These are phyloP conservation scores for Sminthopsis crassicaudata DNA, from an alignment of 2,113 vertebrate species.

Conservation along the genomic window DNA sequence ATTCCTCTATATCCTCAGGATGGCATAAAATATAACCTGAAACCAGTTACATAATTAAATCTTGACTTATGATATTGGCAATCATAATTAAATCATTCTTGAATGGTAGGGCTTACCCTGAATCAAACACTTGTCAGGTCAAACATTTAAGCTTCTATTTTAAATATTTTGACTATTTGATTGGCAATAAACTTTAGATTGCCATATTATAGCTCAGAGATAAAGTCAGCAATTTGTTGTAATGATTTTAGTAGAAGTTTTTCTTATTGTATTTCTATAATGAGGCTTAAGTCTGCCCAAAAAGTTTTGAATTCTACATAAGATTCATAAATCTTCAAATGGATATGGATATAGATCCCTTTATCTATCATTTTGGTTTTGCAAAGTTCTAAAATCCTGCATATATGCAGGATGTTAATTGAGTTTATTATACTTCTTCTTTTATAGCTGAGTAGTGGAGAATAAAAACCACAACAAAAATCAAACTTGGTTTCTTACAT, in stretches of 20 bases:
- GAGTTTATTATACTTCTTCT: slow-evolving; percentile 37
- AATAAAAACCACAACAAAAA: not conserved
- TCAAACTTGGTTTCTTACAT: slow-evolving; percentile 29
- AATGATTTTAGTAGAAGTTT: not conserved
- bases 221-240: not conserved
- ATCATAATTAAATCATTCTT: not conserved
- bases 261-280: not conserved
- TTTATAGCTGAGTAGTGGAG: slow-evolving; percentile 46
- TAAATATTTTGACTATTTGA: not conserved
- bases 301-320: not conserved
- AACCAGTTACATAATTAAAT: not conserved
- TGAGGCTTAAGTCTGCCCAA: not conserved
- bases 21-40: slow-evolving; percentile 8
- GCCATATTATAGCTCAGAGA: not conserved
- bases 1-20: not conserved
- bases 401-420: slow-evolving; percentile 3
- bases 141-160: not conserved
- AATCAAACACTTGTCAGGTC: not conserved
- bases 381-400: slow-evolving; percentile 17
- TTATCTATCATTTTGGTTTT: not conserved
- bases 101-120: not conserved
- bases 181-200: not conserved
- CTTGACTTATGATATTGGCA: not conserved
- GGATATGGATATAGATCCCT: slow-evolving; percentile 19
- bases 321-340: not conserved